Conservation (phyloP, 2,888 invertebrate species). For the Dendrolimus houi region DNA sequence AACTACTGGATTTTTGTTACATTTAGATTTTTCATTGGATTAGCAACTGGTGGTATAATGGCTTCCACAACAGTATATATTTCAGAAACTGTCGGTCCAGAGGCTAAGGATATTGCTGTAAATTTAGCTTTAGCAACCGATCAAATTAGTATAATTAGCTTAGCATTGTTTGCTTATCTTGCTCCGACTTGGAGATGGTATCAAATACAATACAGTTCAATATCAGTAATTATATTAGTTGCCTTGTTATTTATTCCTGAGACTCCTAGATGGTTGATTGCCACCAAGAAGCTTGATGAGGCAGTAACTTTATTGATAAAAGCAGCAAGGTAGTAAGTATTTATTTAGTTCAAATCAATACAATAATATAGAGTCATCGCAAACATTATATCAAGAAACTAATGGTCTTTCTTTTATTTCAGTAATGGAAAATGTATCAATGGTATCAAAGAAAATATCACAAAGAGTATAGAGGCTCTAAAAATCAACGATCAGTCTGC, state of each 20-base stretch:
- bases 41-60: conserved; percentile 85
- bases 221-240: conserved; percentile 23
- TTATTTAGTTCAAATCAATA: background rate
- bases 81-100: conserved; percentile 76
- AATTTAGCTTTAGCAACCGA: conserved; percentile 27
- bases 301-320: conserved; percentile 29
- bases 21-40: conserved; percentile 79
- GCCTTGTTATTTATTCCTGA: conserved; percentile 35
- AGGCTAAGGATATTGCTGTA: conserved; percentile 47
- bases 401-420: conserved; percentile 10
- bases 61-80: conserved; percentile 60
- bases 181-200: conserved; percentile 34
- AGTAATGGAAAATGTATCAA: conserved; percentile 32
- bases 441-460: conserved; percentile 29
- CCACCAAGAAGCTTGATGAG: conserved; percentile 28
- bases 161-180: conserved; percentile 34
- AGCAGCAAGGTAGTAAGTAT: conserved; percentile 41
- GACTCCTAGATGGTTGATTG: conserved; percentile 48
- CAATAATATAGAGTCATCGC: too few species aligned
- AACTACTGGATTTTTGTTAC: conserved; percentile 71
- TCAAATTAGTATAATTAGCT: conserved; percentile 21
- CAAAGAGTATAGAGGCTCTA: conserved; percentile 22
- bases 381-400: too few species aligned
- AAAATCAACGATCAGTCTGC: conserved; percentile 19
- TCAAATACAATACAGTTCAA: conserved; percentile 21